Evolutionary conservation across 2,797 vertebrate species (phyloP).

Genomic region (Anableps anableps): DNA sequence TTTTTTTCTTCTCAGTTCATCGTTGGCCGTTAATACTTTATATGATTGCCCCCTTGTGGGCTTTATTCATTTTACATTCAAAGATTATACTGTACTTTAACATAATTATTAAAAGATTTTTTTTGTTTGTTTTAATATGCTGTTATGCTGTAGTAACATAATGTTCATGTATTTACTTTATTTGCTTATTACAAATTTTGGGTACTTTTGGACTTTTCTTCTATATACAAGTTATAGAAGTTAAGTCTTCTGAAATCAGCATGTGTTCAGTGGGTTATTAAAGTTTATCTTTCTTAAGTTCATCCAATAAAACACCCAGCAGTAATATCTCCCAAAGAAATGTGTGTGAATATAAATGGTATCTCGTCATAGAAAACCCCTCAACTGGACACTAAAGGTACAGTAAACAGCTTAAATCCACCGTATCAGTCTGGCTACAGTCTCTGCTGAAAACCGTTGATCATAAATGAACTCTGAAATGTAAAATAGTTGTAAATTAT

Average conservation of each 20-base stretch:
- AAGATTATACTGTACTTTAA: constrained; percentile 1
- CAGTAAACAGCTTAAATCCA: no score
- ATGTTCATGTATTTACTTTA: neutral
- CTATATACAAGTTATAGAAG: neutral
- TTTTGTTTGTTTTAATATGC: neutral
- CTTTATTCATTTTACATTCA: neutral
- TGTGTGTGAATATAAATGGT: no score
- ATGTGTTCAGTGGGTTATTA: constrained; percentile 12
- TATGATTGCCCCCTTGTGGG: constrained; percentile 37
- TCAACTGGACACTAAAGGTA: no score
- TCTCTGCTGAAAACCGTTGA: no score
- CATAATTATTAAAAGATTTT: neutral
- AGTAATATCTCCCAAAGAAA: no score
- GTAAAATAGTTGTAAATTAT: no score
- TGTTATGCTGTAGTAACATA: neutral
- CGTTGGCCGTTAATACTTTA: neutral
- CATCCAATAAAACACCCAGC: neutral
- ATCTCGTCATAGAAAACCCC: no score
- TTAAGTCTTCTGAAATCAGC: neutral
- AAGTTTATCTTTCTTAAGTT: constrained; percentile 9
- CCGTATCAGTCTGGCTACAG: no score
- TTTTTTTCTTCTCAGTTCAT: neutral
- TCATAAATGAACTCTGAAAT: no score
- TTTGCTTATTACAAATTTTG: neutral
- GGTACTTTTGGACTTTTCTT: neutral